Evolutionary conservation across 2,797 vertebrate genomes (phyloP).

Genomic region (Pipistrellus pygmaeus): DNA sequence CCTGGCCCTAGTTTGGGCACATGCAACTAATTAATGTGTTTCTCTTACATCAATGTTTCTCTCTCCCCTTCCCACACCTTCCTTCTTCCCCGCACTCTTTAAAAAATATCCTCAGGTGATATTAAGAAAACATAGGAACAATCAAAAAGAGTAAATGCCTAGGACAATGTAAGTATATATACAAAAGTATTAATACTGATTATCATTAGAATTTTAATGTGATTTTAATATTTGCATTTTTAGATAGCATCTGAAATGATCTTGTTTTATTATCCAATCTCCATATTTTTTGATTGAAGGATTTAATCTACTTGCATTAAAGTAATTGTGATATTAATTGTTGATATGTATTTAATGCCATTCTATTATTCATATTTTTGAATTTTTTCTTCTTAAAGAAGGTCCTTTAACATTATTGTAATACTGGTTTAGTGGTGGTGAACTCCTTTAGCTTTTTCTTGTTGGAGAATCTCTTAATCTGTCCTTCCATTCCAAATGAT

Average conservation of each 20-base stretch:
- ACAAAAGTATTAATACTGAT: slow-evolving; percentile 13
- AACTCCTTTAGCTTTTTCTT: not conserved
- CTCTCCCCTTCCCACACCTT: not conserved
- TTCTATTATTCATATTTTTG: not conserved
- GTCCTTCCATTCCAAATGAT: not conserved
- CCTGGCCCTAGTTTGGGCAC: too few species aligned
- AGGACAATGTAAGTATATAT: not conserved
- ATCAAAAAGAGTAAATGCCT: slow-evolving; percentile 20
- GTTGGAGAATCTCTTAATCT: not conserved
- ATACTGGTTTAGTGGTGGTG: not conserved
- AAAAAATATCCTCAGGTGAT: not conserved
- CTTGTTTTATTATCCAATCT: not conserved
- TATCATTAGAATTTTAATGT: slow-evolving; percentile 34
- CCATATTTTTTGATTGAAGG: not conserved
- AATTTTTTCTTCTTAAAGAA: not conserved
- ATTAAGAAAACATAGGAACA: not conserved
- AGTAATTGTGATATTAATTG: not conserved
- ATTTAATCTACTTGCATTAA: not conserved
- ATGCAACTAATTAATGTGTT: not conserved
- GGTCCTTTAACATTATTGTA: not conserved
- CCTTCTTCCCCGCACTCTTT: not conserved
- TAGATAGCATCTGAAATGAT: not conserved
- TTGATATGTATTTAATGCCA: not conserved
- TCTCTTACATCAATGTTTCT: not conserved
- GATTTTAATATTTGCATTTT: slow-evolving; percentile 37